Base-by-base conservation (phyloP, 92 coral and sea anemone genomes). In the Porites divaricata region DNA sequence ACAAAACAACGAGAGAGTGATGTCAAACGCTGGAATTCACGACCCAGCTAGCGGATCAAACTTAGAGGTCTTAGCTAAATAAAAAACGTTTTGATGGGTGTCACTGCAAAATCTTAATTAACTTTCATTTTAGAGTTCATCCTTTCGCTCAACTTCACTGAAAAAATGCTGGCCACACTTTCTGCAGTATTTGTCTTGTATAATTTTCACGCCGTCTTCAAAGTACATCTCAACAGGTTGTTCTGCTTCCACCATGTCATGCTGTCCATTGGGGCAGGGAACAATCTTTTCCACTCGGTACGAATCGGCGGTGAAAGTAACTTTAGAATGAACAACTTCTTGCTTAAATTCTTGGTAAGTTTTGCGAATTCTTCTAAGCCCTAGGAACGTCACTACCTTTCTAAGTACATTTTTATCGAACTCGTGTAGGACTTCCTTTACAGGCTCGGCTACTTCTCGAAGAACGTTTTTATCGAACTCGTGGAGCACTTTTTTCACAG, bases 121-220 rank as follows among this genome's bases (percentile, higher is more conserved):
- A n/a, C 24, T 17, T 69, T 75, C 12, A 8, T 75, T 50, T 92
- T 64, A 89, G 8, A 89, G 81, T 78, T 92, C 93, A 19, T 78
- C 86, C 53, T 64, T 87, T 2, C 67, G 91, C 51, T 86, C 81
- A 1, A 49, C 63, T 48, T 75, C 23, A 67, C 79, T 80, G 54
- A 63, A 90, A 69, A 90, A 92, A 77, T 92, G 93, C 80, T 85
- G 80, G 21, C 95, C 95, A 76, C 93, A 92, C 78, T 89, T 92
- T 83, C 91, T 81, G 79, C 95, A 89, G 81, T 77, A 92, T 62
- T 89, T 52, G 79, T 92, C 95, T 73, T 90, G 91, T 19, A 90
- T 58, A 9, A 90, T 52, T 1, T 76, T 79, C 71, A 83, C 86
- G 11, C 79, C 70, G 25, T 85, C 95, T n/a, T 92, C 86, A 86